Percentiles rank a stretch among this genome's conserved stretches.
These are phyloP conservation scores for Formicarius rufipectus DNA, from an alignment of 2,113 vertebrate species.

Conservation along the genomic window DNA sequence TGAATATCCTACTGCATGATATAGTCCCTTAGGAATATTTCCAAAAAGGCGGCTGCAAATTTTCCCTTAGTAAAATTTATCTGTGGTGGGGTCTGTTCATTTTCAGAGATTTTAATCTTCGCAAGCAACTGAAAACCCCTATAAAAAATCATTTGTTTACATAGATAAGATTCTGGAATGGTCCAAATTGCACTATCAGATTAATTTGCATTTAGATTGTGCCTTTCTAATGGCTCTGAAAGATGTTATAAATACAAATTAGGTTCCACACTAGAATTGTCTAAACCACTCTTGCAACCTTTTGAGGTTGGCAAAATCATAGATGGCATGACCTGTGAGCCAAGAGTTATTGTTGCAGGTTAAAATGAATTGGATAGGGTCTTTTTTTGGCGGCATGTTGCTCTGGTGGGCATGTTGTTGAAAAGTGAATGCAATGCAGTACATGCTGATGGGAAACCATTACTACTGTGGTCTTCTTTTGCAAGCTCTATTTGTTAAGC, in stretches of 20 bases:
- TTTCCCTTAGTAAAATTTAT: slow-evolving; percentile 42
- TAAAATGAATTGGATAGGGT: background rate
- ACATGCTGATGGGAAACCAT: background rate
- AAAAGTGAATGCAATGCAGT: background rate
- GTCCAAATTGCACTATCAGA: background rate
- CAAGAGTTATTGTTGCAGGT: background rate
- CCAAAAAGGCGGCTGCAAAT: slow-evolving; percentile 19
- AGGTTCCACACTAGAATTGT: background rate
- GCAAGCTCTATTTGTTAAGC: background rate
- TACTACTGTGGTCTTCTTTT: background rate
- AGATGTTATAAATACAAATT: background rate
- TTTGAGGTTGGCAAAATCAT: background rate
- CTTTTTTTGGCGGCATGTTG: background rate
- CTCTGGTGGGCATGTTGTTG: background rate
- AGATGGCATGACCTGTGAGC: background rate
- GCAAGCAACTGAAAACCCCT: background rate
- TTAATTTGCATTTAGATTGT: slow-evolving; percentile 17
- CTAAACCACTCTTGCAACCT: background rate
- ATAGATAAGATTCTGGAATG: background rate
- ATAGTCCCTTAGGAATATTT: slow-evolving; percentile 58
- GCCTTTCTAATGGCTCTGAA: background rate
- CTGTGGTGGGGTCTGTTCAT: background rate
- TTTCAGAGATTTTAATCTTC: slow-evolving; percentile 39
- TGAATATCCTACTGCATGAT: slow-evolving; percentile 62
- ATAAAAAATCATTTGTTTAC: background rate